Conservation (phyloP, 2,113 vertebrate species). For the Neolamprologus hecqui region DNA sequence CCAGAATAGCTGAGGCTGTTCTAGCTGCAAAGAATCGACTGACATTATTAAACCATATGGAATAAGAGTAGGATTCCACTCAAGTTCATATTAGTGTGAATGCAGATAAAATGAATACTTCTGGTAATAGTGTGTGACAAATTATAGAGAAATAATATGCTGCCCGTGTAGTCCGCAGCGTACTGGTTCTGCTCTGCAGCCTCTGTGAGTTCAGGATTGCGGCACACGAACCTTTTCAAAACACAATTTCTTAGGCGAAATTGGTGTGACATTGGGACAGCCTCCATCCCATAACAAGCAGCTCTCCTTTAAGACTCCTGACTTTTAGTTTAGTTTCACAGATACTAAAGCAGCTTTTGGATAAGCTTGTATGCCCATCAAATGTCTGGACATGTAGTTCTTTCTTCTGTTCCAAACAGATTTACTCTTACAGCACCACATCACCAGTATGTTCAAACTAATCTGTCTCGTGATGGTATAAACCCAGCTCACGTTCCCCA, state of each 20-base stretch:
- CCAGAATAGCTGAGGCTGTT: not conserved
- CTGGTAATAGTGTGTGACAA: not conserved
- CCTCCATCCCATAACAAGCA: accelerated
- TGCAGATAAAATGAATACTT: not conserved
- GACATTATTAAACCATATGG: not conserved
- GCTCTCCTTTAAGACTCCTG: not conserved
- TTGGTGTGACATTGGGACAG: not conserved
- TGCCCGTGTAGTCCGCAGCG: accelerated
- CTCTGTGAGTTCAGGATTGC: not conserved
- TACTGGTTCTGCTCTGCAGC: not conserved
- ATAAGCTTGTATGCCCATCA: not conserved
- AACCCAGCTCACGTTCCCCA: accelerated
- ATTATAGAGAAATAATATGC: accelerated
- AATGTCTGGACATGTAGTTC: not conserved
- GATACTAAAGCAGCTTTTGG: not conserved
- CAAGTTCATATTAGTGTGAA: not conserved
- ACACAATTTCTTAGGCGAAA: not conserved
- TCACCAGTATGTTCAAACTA: not conserved
- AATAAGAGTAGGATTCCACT: not conserved
- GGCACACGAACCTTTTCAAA: not conserved
- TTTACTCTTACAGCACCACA: not conserved
- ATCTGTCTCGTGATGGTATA: not conserved
- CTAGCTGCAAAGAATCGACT: accelerated
- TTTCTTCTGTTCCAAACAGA: not conserved
- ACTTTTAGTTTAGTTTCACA: not conserved